Evolutionary conservation across 2,113 vertebrate species (phyloP), one percentile per base, ranked within the genome.

Genomic region (Seriola aureovittata): DNA sequence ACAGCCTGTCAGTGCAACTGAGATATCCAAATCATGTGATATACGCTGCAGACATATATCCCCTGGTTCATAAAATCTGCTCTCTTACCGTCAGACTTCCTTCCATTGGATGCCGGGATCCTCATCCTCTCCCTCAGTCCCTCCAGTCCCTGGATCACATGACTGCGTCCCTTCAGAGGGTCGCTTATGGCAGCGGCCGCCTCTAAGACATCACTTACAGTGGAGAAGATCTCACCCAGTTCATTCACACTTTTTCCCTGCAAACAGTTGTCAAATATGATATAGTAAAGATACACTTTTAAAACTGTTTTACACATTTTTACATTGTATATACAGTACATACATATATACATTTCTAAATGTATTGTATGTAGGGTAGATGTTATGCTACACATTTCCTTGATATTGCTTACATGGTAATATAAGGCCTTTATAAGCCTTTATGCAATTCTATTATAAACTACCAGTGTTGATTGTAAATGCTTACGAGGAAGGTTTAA

Each of bases 231-330:
- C 65, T 96, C 90, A 0, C 71, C 92, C 1, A 99, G 87, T 58
- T 97, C 96, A 17, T 91, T 91, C 72, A 93, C 81, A 0, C 93
- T 88, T 91, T 97, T 97, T 34, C 19, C 80, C 96, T 96, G 86
- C 10, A 82, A 59, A 82, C 19, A 55, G 32, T 59, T 48, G 34
- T 58, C 0, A 62, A 1, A 70, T 5, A 52, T 52, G 19, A 5
- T 60, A 2, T 0, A 23, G 14, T 36, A 52, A n/a, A 34, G 6
- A 4, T 60, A 44, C 16, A 50, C 2, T 0, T 81, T 6, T 36
- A 36, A 36, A 36, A 6, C 34, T 29, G 29, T 29, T 29, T 29
- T 29, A 29, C 29, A 29, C 29, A 29, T 29, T 29, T 29, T 29
- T 29, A 29, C 29, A 29, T 29, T 29, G 29, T 29, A 29, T 29